Evolutionary conservation across 2,888 invertebrate species (phyloP).

Genomic region (Strigamia maritima): DNA sequence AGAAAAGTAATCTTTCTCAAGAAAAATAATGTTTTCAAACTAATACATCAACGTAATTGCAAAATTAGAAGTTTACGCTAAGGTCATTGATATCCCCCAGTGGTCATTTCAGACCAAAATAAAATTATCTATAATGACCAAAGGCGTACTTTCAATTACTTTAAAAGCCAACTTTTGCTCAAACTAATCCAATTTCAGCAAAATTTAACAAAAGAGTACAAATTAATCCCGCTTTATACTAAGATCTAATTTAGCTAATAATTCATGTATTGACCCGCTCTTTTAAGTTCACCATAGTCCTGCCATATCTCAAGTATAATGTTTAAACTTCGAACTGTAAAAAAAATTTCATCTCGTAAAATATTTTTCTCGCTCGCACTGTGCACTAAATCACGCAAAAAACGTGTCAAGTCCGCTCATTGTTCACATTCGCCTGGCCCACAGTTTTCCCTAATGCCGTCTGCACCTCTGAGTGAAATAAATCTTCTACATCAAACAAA

Average conservation of each 20-base stretch:
- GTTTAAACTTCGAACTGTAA: no score
- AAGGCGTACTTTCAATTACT: conserved; percentile 25
- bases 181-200: conserved; percentile 5
- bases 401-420: no score
- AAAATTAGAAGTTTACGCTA: conserved; percentile 12
- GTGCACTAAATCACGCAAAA: no score
- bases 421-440: no score
- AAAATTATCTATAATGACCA: conserved; percentile 18
- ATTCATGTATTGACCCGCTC: no score
- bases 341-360: no score
- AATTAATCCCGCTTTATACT: not conserved
- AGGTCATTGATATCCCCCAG: not conserved
- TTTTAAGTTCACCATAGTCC: no score
- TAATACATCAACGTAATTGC: conserved; percentile 31
- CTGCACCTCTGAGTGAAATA: no score
- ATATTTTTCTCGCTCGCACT: no score
- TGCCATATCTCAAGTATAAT: no score
- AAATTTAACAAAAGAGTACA: not conserved
- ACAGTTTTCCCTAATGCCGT: no score
- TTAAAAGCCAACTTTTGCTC: conserved; percentile 7
- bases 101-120: conserved; percentile 17
- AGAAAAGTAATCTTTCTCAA: not conserved
- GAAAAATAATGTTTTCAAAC: not conserved
- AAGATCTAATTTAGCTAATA: not conserved
- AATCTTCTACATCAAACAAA: no score